Evolutionary conservation across 1,140 invertebrate species (phyloP).

Genomic region (Procambarus clarkii): DNA sequence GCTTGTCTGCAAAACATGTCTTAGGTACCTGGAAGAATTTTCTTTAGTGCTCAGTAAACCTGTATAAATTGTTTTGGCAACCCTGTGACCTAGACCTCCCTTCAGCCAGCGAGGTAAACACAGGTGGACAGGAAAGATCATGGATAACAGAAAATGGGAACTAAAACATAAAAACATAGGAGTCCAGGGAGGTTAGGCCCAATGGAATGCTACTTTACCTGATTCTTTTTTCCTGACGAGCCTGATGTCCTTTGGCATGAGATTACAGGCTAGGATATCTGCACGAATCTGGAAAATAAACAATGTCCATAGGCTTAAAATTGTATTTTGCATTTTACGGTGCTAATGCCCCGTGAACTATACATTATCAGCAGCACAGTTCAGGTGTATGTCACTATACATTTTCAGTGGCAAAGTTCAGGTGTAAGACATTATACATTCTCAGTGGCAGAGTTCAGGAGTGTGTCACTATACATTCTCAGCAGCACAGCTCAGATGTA

Average conservation of each 20-base stretch:
- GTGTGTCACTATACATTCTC: too few relatives aligned
- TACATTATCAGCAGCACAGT: too few relatives aligned
- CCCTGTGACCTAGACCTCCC: conserved; percentile 61
- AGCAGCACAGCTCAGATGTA: too few relatives aligned
- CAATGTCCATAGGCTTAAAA: too few relatives aligned
- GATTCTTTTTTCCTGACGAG: conserved; percentile 90
- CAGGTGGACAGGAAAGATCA: conserved; percentile 62
- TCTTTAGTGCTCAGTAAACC: conserved; percentile 44
- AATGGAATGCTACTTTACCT: conserved; percentile 80
- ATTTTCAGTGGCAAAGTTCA: too few relatives aligned
- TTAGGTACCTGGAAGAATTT: conserved; percentile 56
- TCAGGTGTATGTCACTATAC: too few relatives aligned
- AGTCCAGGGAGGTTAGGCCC: conserved; percentile 52
- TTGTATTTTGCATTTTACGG: too few relatives aligned
- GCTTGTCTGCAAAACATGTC: conserved; percentile 29
- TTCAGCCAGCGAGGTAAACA: conserved; percentile 64
- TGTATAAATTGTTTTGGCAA: conserved; percentile 22
- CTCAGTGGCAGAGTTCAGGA: too few relatives aligned
- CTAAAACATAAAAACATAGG: conserved; percentile 68
- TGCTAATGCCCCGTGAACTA: too few relatives aligned
- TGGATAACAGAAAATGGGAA: conserved; percentile 64
- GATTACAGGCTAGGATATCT: conserved; percentile 84
- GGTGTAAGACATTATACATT: too few relatives aligned
- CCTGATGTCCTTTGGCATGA: conserved; percentile 89
- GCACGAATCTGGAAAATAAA: conserved; percentile 80